Evolutionary conservation across 2,113 vertebrate species (phyloP).

Genomic region (Bettongia penicillata): DNA sequence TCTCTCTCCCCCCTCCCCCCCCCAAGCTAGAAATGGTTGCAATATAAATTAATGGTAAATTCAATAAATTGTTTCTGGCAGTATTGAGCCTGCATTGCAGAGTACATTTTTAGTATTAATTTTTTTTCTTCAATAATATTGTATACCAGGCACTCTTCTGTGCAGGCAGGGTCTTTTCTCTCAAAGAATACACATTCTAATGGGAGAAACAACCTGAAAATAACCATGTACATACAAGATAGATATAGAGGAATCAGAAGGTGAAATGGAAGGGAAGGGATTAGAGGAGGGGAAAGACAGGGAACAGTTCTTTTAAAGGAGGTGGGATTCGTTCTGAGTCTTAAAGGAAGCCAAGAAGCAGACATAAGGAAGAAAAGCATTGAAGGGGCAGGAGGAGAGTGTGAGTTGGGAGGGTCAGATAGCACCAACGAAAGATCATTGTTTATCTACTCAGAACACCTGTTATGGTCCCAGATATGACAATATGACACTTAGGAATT

Average conservation of each 20-base stretch:
- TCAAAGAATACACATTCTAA: neutral
- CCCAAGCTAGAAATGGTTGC: neutral
- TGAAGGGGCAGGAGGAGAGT: neutral
- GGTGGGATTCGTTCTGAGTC: neutral
- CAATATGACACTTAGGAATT: neutral
- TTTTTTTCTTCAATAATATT: neutral
- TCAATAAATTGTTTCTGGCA: neutral
- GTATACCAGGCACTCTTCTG: neutral
- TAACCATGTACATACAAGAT: no score
- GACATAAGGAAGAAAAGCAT: neutral
- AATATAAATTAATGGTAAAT: neutral
- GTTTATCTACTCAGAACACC: neutral
- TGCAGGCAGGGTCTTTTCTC: neutral
- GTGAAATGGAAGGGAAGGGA: neutral
- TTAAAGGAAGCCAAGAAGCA: neutral
- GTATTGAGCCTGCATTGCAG: neutral
- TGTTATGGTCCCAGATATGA: neutral
- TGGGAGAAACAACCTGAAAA: neutral
- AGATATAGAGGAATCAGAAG: neutral
- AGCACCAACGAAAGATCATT: neutral
- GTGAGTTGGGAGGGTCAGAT: no score
- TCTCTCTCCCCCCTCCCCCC: neutral
- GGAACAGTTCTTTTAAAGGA: neutral
- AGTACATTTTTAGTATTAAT: neutral
- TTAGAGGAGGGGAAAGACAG: neutral